These are phyloP conservation scores for Diloba caeruleocephala DNA, from an alignment of 2,888 invertebrate species.

Conservation along the genomic window DNA sequence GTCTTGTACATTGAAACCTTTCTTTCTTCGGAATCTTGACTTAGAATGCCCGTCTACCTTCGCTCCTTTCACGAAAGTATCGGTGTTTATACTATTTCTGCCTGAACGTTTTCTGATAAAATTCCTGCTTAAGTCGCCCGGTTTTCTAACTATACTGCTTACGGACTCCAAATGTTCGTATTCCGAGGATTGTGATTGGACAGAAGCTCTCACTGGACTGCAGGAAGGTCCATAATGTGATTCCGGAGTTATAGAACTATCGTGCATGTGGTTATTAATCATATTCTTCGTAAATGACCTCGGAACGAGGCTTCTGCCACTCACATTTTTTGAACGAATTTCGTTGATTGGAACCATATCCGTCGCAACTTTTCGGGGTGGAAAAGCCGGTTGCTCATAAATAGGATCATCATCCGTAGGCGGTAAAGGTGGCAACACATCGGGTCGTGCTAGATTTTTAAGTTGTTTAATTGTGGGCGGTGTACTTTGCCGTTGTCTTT, in stretches of 20 bases:
- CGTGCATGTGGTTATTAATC: conserved; percentile 61
- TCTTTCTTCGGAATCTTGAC: conserved; percentile 72
- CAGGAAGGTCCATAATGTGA: conserved; percentile 69
- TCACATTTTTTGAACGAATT: conserved; percentile 91
- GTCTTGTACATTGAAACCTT: conserved; percentile 90
- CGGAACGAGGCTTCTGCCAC: conserved; percentile 90
- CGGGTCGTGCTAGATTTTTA: conserved; percentile 89
- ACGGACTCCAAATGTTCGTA: conserved; percentile 76
- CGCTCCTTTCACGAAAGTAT: conserved; percentile 76
- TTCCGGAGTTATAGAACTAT: conserved; percentile 66
- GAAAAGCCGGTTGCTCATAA: conserved; percentile 89
- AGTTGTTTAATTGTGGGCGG: conserved; percentile 84
- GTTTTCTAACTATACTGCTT: conserved; percentile 50
- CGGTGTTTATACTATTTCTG: conserved; percentile 71
- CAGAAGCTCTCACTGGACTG: conserved; percentile 87
- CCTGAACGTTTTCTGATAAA: conserved; percentile 64
- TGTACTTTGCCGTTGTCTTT: conserved; percentile 91
- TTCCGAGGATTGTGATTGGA: conserved; percentile 84
- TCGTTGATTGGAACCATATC: conserved; percentile 70
- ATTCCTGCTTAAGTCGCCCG: conserved; percentile 64
- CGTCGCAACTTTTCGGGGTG: conserved; percentile 86
- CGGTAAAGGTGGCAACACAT: conserved; percentile 91
- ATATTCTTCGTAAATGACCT: conserved; percentile 73
- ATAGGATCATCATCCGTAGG: conserved; percentile 86
- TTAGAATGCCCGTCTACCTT: conserved; percentile 69